Base-by-base conservation (phyloP, 2,797 vertebrate genomes). In the Pangasius larnaudii region DNA sequence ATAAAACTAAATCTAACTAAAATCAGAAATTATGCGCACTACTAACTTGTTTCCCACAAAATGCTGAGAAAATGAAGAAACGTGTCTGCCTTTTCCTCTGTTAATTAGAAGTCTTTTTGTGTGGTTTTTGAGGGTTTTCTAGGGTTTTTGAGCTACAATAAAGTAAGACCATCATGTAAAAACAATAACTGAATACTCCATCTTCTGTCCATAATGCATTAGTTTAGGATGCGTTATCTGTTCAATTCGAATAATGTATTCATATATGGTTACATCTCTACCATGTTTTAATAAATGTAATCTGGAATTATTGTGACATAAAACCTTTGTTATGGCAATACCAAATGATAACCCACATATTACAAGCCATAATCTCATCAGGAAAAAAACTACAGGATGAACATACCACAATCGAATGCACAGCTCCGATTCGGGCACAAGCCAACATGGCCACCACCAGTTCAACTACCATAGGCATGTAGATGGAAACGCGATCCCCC, bases 391-490 rank as follows among this genome's bases (percentile, higher is more conserved):
- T n/a, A 71, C n/a, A 19, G 24, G 33, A 56, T 33, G 5, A 46
- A 94, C 97, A 93, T 95, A 99, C 98, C 97, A 99, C 98, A 84
- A 99, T 95, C 71, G 97, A 99, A 94, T 99, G 98, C 74, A 99
- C 93, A 0, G 97, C 98, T 86, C 98, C 98, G 71, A 99, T 97
- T 85, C 98, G 98, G 84, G 95, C 96, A 39, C 98, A 99, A 5
- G 98, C 98, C 8, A 99, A 93, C 98, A 99, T 99, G 90, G 98
- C 98, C 0, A 99, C 93, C 81, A 99, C 97, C 85, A 99, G 95
- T 92, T 99, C 98, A 72, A 98, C 94, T 89, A 99, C 97, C 98
- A 99, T 99, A 1, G 98, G 98, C 98, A 99, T 97, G 94, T 99
- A 99, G 88, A 99, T 97, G 91, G 98, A 98, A 75, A 99, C 94